Evolutionary conservation across 64 coral and sea anemone genomes (phyloP).

Genomic region (Actinia tenebrosa): DNA sequence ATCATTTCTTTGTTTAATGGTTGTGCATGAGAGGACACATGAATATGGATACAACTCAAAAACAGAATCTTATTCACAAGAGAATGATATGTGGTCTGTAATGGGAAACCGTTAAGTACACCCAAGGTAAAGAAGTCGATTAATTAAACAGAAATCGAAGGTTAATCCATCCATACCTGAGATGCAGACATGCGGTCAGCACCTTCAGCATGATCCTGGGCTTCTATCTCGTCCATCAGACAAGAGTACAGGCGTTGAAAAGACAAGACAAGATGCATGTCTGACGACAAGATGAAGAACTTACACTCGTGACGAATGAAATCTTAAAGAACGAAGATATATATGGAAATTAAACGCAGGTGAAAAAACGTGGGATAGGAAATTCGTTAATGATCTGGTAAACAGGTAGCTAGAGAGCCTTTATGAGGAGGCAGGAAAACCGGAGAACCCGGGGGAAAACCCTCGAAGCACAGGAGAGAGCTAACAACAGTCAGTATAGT

Average conservation of each 20-base stretch:
- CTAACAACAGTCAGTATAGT: neutral
- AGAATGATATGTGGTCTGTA: too few relatives aligned
- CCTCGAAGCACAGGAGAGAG: neutral
- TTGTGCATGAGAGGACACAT: too few relatives aligned
- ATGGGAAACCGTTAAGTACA: too few relatives aligned
- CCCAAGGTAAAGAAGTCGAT: neutral
- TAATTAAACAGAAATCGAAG: neutral
- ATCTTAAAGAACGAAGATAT: constrained; percentile 26
- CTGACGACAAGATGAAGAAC: constrained; percentile 84
- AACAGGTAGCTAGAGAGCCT: too few relatives aligned
- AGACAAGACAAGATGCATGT: constrained; percentile 73
- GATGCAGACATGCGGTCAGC: constrained; percentile 61
- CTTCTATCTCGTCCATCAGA: constrained; percentile 91
- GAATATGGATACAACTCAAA: too few relatives aligned
- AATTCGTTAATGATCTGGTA: too few relatives aligned
- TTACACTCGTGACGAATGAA: constrained; percentile 96
- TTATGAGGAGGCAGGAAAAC: neutral
- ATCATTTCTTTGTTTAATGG: too few relatives aligned
- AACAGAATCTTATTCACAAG: too few relatives aligned
- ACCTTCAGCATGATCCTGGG: constrained; percentile 91
- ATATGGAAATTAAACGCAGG: neutral
- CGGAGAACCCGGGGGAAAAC: too few relatives aligned
- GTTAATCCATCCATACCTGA: constrained; percentile 32
- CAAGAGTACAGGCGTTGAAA: constrained; percentile 93
- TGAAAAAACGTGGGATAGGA: too few relatives aligned